Evolutionary conservation across 2,113 vertebrate genomes (phyloP).

Genomic region (Lynx canadensis): DNA sequence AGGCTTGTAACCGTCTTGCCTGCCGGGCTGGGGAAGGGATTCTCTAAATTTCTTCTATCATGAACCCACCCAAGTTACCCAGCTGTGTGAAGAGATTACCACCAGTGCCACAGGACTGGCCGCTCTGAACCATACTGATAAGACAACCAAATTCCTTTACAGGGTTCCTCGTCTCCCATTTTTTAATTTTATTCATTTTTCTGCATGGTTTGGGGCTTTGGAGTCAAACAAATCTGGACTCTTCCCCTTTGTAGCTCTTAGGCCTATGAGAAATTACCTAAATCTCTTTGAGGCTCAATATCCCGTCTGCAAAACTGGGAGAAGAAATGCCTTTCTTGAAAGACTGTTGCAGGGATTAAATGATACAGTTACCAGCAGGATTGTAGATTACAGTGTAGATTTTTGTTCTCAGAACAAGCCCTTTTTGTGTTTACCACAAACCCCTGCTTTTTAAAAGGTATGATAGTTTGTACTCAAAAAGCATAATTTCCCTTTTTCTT

Average conservation of each 20-base stretch:
- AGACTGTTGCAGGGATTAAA: not conserved
- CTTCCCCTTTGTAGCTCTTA: not conserved
- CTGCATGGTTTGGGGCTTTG: not conserved
- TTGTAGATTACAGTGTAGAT: not conserved
- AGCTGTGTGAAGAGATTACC: not conserved
- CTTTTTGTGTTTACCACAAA: not conserved
- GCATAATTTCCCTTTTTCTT: not conserved
- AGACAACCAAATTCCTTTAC: not conserved
- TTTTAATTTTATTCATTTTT: not conserved
- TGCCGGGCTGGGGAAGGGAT: not conserved
- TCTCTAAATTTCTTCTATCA: not conserved
- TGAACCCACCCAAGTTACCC: not conserved
- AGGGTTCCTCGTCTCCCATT: not conserved
- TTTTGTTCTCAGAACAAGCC: conserved; percentile 36
- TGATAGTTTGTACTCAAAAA: not conserved
- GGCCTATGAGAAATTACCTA: not conserved
- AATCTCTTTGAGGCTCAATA: not conserved
- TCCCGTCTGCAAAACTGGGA: not conserved
- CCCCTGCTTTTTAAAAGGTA: not conserved
- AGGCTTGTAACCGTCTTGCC: not conserved
- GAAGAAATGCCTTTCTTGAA: not conserved
- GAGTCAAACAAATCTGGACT: not conserved
- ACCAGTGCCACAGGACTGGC: not conserved
- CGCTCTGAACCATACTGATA: not conserved
- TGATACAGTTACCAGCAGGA: not conserved